These are phyloP conservation scores for Montipora foliosa DNA, from an alignment of 64 coral and sea anemone genomes.

Conservation along the genomic window DNA sequence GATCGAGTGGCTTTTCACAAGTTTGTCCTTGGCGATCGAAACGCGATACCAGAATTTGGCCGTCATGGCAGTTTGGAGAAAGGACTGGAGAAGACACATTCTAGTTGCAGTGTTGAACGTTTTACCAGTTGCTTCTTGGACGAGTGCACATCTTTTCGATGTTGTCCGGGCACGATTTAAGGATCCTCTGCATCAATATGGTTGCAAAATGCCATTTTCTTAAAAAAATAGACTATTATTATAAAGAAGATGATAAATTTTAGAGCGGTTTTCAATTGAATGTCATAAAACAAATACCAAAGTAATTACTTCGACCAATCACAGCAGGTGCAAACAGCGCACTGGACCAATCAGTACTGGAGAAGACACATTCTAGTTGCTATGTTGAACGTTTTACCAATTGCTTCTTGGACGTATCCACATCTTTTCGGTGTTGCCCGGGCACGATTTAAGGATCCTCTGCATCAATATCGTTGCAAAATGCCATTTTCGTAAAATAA, in stretches of 20 bases:
- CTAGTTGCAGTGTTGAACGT: background rate
- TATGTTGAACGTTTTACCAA: background rate
- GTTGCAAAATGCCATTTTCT: background rate
- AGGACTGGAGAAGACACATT: background rate
- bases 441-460: background rate
- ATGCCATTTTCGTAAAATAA: background rate
- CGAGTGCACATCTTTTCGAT: background rate
- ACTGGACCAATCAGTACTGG: background rate
- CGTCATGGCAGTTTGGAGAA: background rate
- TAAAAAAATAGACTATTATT: background rate
- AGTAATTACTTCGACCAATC: no score
- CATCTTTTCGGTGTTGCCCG: background rate
- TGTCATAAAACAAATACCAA: no score
- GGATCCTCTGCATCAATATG: background rate
- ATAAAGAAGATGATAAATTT: no score
- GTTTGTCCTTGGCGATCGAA: background rate
- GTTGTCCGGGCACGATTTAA: background rate
- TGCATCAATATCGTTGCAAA: background rate
- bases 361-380: background rate
- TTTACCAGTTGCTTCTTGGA: background rate
- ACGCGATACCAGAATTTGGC: constrained; percentile 6
- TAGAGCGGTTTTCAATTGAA: no score
- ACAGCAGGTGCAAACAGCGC: no score
- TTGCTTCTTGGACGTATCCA: background rate
- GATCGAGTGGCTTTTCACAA: constrained; percentile 10